Base-by-base conservation (phyloP, 2,113 vertebrate genomes). In the Bostrychus sinensis region DNA sequence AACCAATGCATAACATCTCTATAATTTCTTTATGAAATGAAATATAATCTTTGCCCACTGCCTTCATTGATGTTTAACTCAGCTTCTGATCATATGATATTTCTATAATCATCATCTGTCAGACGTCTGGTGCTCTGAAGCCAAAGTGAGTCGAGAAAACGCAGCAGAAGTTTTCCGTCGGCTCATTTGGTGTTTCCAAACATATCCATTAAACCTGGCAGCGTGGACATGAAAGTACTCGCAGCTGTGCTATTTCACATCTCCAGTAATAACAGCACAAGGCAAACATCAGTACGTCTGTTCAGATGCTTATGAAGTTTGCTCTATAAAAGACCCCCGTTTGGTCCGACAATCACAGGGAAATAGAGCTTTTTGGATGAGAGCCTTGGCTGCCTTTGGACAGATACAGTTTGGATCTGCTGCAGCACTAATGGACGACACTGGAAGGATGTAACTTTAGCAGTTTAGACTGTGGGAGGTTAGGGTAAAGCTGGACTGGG, bases 401-500 rank as follows among this genome's bases (percentile, higher is more conserved):
- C 61, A 65, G 66, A 70, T 38, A 66, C 57, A 67, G 85, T 89
- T 84, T 86, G 81, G 71, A 68, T 72, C 77, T 66, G 50, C 71
- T 74, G 78, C 66, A 80, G 72, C 69, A 42, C 73, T 84, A 84
- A 85, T 84, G 79, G 66, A 62, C 72, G 75, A 69, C 59, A 81
- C 16, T 17, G 79, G 68, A 86, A 84, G 78, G 70, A 69, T 72
- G 56, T 51, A 7, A 62, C 63, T 79, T 85, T 74, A 61, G 80
- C 77, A 62, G 78, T 79, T 81, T 46, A 55, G 67, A 16, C 50
- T 59, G 45, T 42, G 69, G 57, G 34, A 34, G 75, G 78, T 81
- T 69, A 79, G 70, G 82, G 65, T 67, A 66, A 53, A 48, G 60
- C 70, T 66, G 78, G 75, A 72, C 72, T 77, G 77, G 65, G 86